Conservation (phyloP, 2,888 invertebrate species). For the Sphaerophoria taeniata region DNA sequence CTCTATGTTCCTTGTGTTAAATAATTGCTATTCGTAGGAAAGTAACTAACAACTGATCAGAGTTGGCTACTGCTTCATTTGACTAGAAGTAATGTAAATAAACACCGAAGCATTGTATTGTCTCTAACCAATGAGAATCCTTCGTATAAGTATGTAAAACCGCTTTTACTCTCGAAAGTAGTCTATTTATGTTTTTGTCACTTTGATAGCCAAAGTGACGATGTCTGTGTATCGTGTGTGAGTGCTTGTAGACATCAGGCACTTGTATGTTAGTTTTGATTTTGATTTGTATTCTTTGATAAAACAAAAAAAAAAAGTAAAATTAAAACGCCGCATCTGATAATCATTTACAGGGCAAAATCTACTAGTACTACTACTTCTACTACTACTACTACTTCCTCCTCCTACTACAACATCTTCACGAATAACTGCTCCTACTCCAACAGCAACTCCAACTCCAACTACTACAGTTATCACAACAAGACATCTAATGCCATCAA, state of each 20-base stretch:
- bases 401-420: conserved; percentile 79
- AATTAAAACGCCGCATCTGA: conserved; percentile 82
- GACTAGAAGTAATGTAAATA: neutral
- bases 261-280: conserved; percentile 38
- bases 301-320: conserved; percentile 50
- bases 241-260: conserved; percentile 15
- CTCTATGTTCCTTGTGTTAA: no score
- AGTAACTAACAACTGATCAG: conserved; percentile 2
- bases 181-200: neutral
- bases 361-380: conserved; percentile 82
- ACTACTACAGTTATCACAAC: conserved; percentile 79
- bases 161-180: neutral
- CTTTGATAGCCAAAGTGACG: conserved; percentile 33
- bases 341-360: conserved; percentile 83
- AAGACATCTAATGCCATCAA: conserved; percentile 71
- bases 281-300: conserved; percentile 69
- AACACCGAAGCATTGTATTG: neutral
- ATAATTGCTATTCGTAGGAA: neutral
- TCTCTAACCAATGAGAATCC: neutral
- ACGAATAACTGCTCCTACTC: conserved; percentile 78
- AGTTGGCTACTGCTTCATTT: conserved; percentile 42
- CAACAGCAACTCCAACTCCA: conserved; percentile 79
- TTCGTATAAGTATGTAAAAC: conserved; percentile 1
- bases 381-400: conserved; percentile 80
- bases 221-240: conserved; percentile 38